Percentiles rank a stretch among this genome's conserved stretches.
These are phyloP conservation scores for Platygyra sinensis DNA, from an alignment of 64 coral and sea anemone species.

Conservation along the genomic window DNA sequence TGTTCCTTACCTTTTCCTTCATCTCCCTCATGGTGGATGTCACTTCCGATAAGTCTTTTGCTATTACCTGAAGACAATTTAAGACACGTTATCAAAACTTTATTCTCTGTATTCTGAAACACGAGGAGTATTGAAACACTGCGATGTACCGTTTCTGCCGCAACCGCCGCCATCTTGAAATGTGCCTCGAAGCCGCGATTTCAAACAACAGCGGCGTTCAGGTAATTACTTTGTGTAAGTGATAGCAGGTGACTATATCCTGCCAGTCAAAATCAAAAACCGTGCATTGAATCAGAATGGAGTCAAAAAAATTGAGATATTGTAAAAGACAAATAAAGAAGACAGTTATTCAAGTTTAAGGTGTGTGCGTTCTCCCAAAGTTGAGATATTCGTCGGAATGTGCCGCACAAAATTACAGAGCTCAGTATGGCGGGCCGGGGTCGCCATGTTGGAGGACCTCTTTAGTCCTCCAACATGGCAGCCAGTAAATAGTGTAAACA, in stretches of 20 bases:
- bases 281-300: no score
- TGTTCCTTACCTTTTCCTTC: constrained; percentile 37
- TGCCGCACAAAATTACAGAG: no score
- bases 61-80: constrained; percentile 42
- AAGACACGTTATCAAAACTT: not conserved
- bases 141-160: constrained; percentile 25
- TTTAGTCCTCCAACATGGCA: no score
- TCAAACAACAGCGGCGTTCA: not conserved
- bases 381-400: no score
- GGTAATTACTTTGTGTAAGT: not conserved
- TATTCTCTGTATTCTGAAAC: not conserved
- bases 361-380: no score
- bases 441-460: no score
- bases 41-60: constrained; percentile 63
- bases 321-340: no score
- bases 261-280: no score
- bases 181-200: not conserved
- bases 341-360: no score
- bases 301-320: no score
- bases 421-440: no score
- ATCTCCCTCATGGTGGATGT: constrained; percentile 48
- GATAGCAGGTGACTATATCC: not conserved
- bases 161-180: constrained; percentile 64
- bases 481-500: no score
- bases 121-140: not conserved